phyloP scores from a whole-genome alignment of 2,113 vertebrate genomes.

The Monarcha castaneiventris region DNA sequence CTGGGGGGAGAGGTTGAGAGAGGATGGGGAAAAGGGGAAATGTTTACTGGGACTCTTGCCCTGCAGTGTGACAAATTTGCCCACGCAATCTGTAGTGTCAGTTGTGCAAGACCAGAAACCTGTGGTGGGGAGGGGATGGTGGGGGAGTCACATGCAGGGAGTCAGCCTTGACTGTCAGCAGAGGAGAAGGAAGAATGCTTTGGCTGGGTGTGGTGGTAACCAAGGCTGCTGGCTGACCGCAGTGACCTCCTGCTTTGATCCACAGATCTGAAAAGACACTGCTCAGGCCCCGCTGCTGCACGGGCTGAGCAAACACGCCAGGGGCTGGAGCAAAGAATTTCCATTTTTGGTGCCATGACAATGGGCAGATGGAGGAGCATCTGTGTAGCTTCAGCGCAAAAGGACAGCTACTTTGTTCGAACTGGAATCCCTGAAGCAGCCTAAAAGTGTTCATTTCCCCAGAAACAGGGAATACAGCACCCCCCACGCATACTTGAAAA shows the following conservation, averaged over 20 bases:
- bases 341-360: slow-evolving; percentile 7
- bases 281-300: neutral
- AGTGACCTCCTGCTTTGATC: slow-evolving; percentile 60
- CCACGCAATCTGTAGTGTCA: slow-evolving; percentile 28
- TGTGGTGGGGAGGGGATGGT: slow-evolving; percentile 40
- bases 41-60: slow-evolving; percentile 1
- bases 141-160: slow-evolving; percentile 57
- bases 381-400: neutral
- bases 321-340: neutral
- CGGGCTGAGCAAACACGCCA: neutral
- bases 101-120: slow-evolving; percentile 67
- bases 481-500: neutral
- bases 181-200: slow-evolving; percentile 51
- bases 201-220: slow-evolving; percentile 25
- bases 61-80: slow-evolving; percentile 37
- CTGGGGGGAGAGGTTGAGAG: neutral
- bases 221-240: slow-evolving; percentile 22
- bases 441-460: neutral
- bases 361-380: slow-evolving; percentile 24
- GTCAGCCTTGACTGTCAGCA: slow-evolving; percentile 45
- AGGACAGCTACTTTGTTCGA: neutral
- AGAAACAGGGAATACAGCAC: neutral
- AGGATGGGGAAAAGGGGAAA: slow-evolving; percentile 58
- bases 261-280: neutral
- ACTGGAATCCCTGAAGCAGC: neutral